Evolutionary conservation across 1,140 invertebrate species (phyloP).

Genomic region (Hetaerina americana): DNA sequence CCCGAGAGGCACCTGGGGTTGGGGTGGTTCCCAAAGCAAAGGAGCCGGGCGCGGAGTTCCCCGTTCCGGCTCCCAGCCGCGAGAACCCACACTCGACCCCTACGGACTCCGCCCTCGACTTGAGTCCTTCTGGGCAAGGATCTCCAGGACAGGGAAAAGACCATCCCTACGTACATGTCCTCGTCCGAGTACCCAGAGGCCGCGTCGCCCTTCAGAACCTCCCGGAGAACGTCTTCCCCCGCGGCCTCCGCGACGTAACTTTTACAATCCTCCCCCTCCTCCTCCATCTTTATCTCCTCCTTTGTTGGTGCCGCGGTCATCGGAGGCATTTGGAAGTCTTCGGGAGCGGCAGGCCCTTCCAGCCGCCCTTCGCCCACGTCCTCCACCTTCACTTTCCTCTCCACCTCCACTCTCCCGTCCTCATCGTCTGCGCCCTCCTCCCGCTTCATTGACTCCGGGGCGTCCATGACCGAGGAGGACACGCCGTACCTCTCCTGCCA

Average conservation of each 20-base stretch:
- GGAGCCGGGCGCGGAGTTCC: constrained; percentile 32
- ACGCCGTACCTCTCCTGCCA: constrained; percentile 18
- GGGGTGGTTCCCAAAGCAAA: constrained; percentile 36
- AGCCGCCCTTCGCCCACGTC: not conserved
- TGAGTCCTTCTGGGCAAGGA: constrained; percentile 29
- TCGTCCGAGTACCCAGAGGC: constrained; percentile 30
- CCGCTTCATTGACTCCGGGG: not conserved
- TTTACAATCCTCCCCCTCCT: not conserved
- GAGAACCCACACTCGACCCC: constrained; percentile 31
- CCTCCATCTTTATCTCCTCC: not conserved
- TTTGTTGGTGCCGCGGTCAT: not conserved
- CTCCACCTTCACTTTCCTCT: not conserved
- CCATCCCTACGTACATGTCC: constrained; percentile 33
- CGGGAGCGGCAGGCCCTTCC: not conserved
- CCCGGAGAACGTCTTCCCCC: not conserved
- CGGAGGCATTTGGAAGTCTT: not conserved
- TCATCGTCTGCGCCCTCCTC: constrained; percentile 6
- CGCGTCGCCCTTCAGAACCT: not conserved
- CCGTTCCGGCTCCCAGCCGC: constrained; percentile 36
- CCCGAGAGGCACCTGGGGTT: constrained; percentile 31
- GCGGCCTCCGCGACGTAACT: not conserved
- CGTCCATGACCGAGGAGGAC: not conserved
- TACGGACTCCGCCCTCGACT: constrained; percentile 15
- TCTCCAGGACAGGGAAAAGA: constrained; percentile 33
- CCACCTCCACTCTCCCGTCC: constrained; percentile 1